Evolutionary conservation across 2,113 vertebrate species (phyloP).

Genomic region (Oryzias melastigma): DNA sequence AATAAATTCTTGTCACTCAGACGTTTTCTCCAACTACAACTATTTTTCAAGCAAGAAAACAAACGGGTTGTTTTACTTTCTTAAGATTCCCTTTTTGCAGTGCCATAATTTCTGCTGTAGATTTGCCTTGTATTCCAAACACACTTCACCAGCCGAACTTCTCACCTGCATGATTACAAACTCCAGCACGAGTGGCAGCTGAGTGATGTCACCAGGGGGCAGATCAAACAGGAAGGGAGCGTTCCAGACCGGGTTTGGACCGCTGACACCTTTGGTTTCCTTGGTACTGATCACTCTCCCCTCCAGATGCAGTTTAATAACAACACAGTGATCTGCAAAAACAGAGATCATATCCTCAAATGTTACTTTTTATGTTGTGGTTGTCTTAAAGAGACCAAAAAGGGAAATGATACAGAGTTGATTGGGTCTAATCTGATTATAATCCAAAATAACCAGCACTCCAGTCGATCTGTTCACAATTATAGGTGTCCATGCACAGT

Average conservation of each 20-base stretch:
- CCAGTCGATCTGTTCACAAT: constrained; percentile 4
- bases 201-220: constrained; percentile 72
- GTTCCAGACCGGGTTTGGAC: constrained; percentile 81
- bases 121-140: no score
- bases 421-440: constrained; percentile 55
- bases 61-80: no score
- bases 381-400: background rate
- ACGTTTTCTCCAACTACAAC: no score
- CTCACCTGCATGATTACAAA: constrained; percentile 82
- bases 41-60: no score
- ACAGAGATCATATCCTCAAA: background rate
- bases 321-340: constrained; percentile 78
- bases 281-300: constrained; percentile 73
- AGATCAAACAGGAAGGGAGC: constrained; percentile 81
- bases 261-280: constrained; percentile 73
- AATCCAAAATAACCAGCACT: constrained; percentile 21
- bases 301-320: constrained; percentile 73
- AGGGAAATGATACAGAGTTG: constrained; percentile 52
- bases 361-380: no score
- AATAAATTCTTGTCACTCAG: no score
- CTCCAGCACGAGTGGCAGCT: constrained; percentile 73
- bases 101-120: no score
- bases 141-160: background rate
- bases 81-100: no score
- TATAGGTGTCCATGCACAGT: background rate